A percentile compares a stretch with the other conserved stretches of the same genome.
These are phyloP conservation scores for Halictus ligatus DNA, from an alignment of 2,888 invertebrate species.

Conservation along the genomic window DNA sequence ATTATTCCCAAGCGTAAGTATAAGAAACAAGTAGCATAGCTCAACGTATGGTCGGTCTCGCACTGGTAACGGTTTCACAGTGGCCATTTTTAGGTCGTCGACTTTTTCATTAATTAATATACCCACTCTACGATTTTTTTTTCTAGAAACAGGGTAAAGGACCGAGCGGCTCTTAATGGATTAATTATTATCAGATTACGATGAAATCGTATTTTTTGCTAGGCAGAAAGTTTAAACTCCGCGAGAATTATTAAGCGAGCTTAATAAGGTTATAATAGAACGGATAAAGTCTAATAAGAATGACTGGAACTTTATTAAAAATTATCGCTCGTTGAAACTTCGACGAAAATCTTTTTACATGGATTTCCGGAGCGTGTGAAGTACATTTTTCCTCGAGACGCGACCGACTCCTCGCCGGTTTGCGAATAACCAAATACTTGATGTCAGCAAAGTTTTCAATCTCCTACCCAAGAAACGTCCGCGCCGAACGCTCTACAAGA, in stretches of 20 bases:
- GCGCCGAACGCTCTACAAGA: neutral
- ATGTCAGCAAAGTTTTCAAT: neutral
- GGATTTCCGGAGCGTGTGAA: neutral
- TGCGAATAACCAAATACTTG: neutral
- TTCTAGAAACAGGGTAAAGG: neutral
- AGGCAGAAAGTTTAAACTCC: neutral
- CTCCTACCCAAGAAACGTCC: neutral
- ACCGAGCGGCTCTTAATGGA: neutral
- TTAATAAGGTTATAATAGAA: neutral
- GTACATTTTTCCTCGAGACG: neutral
- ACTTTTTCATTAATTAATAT: neutral
- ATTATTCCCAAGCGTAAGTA: neutral
- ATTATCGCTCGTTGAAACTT: neutral
- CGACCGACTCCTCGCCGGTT: neutral
- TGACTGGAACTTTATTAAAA: neutral
- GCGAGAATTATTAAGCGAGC: neutral
- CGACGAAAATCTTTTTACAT: neutral
- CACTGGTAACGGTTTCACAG: neutral
- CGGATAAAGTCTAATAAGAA: neutral
- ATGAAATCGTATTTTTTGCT: neutral
- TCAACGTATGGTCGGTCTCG: neutral
- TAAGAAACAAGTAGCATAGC: neutral
- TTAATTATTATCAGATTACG: slow-evolving; percentile 4
- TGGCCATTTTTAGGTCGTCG: neutral
- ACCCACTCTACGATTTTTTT: neutral